Evolutionary conservation across 2,797 vertebrate species (phyloP).

Genomic region (Salarias fasciatus): DNA sequence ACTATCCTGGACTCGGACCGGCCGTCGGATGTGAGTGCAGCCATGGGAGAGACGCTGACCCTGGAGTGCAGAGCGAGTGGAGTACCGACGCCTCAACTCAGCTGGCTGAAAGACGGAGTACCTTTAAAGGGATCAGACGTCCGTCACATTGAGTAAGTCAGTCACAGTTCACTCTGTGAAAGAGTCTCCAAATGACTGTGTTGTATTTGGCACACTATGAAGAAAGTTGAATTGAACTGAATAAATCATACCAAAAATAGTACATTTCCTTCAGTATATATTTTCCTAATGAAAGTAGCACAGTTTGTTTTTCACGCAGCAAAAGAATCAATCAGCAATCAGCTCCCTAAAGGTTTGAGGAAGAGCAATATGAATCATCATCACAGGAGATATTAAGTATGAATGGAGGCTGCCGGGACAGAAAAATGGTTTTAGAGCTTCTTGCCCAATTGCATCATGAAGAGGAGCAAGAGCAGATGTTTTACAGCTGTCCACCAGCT

Average conservation of each 20-base stretch:
- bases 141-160: conserved; percentile 79
- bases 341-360: conserved; percentile 15
- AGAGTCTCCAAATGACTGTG: too few relatives aligned
- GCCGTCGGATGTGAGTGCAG: conserved; percentile 82
- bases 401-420: conserved; percentile 16
- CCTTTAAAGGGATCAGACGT: conserved; percentile 72
- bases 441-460: conserved; percentile 44
- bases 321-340: conserved; percentile 14
- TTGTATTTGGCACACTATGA: too few relatives aligned
- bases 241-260: conserved; percentile 1
- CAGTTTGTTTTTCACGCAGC: conserved; percentile 14
- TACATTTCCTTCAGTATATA: background rate
- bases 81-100: conserved; percentile 83
- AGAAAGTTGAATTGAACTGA: too few relatives aligned
- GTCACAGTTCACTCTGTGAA: background rate
- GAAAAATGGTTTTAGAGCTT: conserved; percentile 46
- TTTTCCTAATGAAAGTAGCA: conserved; percentile 9
- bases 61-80: conserved; percentile 87
- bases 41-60: conserved; percentile 79
- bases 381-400: conserved; percentile 17
- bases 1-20: conserved; percentile 78
- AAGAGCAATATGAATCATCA: conserved; percentile 36
- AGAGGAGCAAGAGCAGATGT: conserved; percentile 57
- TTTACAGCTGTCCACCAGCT: conserved; percentile 58
- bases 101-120: conserved; percentile 90